Conservation (phyloP, 1,140 invertebrate genomes). For the Calosoma granatense region DNA sequence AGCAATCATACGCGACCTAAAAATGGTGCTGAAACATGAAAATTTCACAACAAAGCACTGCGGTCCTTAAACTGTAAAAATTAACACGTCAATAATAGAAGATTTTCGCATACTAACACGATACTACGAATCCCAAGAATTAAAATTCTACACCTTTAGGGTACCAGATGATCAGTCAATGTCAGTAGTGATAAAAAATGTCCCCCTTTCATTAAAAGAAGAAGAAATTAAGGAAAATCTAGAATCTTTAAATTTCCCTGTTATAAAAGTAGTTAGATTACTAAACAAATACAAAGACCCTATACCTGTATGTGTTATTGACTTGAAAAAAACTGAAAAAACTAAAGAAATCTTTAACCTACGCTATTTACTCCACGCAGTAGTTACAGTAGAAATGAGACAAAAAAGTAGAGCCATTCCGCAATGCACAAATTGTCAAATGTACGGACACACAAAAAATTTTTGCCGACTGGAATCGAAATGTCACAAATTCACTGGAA, state of each 20-base stretch:
- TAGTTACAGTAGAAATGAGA: neutral
- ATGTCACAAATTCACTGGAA: neutral
- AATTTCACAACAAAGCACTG: neutral
- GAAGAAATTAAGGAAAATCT: neutral
- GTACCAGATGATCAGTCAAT: neutral
- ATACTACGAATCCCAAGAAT: neutral
- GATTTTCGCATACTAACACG: neutral
- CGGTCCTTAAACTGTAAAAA: neutral
- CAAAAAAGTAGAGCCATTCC: neutral
- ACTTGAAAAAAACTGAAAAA: neutral
- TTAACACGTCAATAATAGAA: neutral
- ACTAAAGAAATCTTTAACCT: neutral
- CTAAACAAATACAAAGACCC: neutral
- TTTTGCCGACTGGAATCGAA: neutral
- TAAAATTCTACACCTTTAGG: neutral
- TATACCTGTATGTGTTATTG: neutral
- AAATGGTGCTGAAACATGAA: neutral
- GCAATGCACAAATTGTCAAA: neutral
- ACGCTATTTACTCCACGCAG: neutral
- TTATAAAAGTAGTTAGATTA: neutral
- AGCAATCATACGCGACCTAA: neutral
- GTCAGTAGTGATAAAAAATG: neutral
- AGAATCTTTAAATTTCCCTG: neutral
- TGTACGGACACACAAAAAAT: neutral
- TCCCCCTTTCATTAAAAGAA: neutral